A percentile compares a stretch with the other conserved stretches of the same genome.
Evolutionary conservation across 1,140 invertebrate genomes (phyloP).

Genomic region (Pseudobourletiella spinata): DNA sequence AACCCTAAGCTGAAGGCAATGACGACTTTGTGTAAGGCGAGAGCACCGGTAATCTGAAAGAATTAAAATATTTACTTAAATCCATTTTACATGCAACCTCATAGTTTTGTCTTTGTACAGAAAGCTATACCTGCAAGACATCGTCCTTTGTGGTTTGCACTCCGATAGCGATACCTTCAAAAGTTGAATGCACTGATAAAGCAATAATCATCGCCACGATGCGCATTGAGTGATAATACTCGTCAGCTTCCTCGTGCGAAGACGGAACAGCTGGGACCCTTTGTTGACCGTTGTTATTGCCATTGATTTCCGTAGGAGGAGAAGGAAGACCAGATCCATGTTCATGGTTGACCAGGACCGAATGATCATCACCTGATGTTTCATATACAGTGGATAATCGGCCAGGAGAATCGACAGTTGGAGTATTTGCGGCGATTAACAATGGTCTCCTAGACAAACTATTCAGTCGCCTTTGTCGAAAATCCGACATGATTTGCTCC

Average conservation of each 20-base stretch:
- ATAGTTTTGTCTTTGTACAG: background rate
- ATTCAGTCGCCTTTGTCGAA: conserved; percentile 39
- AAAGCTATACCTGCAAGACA: conserved; percentile 41
- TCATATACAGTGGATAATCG: background rate
- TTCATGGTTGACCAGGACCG: background rate
- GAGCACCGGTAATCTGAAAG: conserved; percentile 47
- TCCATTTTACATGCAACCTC: too few species aligned
- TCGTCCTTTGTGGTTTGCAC: conserved; percentile 42
- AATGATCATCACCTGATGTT: background rate
- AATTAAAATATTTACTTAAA: conserved; percentile 10
- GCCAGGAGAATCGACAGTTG: background rate
- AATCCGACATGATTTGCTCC: conserved; percentile 48
- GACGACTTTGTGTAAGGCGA: conserved; percentile 53
- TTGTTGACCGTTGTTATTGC: background rate
- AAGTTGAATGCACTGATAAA: conserved; percentile 48
- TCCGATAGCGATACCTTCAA: conserved; percentile 54
- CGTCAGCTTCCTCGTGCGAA: background rate
- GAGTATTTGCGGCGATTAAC: background rate
- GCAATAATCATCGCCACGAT: conserved; percentile 39
- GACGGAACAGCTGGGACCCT: too few species aligned
- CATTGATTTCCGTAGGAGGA: background rate
- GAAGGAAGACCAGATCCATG: background rate
- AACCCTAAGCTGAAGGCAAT: conserved; percentile 54
- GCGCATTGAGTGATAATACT: conserved; percentile 14
- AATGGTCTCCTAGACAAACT: too few species aligned